Evolutionary conservation across 2,113 vertebrate species (phyloP).

Genomic region (Notarius lentiginosus): DNA sequence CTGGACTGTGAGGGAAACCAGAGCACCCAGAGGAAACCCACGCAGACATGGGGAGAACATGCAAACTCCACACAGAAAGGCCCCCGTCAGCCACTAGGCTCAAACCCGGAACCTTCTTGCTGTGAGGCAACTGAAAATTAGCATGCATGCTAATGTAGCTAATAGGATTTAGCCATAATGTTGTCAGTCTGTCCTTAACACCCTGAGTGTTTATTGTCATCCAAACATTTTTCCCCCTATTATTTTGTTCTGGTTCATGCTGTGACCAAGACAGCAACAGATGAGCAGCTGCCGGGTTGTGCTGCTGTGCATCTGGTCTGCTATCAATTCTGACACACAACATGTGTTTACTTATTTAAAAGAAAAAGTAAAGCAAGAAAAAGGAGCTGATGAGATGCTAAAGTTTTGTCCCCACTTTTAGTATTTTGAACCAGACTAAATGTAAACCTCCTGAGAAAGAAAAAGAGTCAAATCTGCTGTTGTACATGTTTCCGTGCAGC

Average conservation of each 20-base stretch:
- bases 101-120: too few species aligned
- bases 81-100: too few species aligned
- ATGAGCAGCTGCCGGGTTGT: slow-evolving; percentile 24
- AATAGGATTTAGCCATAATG: not conserved
- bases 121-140: not conserved
- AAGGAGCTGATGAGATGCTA: slow-evolving; percentile 12
- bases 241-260: slow-evolving; percentile 27
- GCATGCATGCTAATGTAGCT: not conserved
- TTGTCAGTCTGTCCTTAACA: not conserved
- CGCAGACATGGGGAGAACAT: too few species aligned
- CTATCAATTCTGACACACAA: slow-evolving; percentile 40
- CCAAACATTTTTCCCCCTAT: not conserved
- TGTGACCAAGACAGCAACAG: slow-evolving; percentile 38
- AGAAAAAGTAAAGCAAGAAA: not conserved
- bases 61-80: too few species aligned
- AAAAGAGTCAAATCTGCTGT: not conserved
- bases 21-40: too few species aligned
- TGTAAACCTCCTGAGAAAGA: not conserved
- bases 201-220: slow-evolving; percentile 1
- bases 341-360: slow-evolving; percentile 40
- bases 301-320: slow-evolving; percentile 34
- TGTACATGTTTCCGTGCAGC: not conserved
- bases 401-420: not conserved
- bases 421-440: not conserved
- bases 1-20: too few species aligned